Percentiles rank a stretch among this genome's conserved stretches.
These are phyloP conservation scores for Clupea harengus DNA, from an alignment of 2,113 vertebrate species.

Conservation along the genomic window DNA sequence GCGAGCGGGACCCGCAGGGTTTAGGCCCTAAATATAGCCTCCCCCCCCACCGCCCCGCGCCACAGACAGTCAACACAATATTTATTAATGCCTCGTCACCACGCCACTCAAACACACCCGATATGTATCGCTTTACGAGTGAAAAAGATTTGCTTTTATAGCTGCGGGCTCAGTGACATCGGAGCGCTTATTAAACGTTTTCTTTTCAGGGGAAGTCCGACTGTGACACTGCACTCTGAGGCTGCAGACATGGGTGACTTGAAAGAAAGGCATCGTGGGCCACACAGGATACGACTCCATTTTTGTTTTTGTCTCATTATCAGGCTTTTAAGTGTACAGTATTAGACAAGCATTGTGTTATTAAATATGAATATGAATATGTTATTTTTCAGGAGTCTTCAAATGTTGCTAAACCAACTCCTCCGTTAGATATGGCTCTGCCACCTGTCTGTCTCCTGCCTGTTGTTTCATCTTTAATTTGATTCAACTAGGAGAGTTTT, in stretches of 20 bases:
- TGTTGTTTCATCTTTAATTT: too few species aligned
- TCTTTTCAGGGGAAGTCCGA: not conserved
- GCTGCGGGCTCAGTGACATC: not conserved
- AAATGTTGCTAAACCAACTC: too few species aligned
- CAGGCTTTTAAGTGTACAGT: too few species aligned
- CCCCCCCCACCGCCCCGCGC: constrained; percentile 35
- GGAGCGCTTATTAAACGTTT: not conserved
- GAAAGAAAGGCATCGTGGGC: not conserved
- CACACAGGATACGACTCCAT: not conserved
- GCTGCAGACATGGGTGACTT: not conserved
- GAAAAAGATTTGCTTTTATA: constrained; percentile 33
- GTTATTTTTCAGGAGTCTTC: too few species aligned
- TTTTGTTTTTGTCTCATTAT: too few species aligned
- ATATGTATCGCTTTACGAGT: constrained; percentile 36
- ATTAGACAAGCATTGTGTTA: too few species aligned
- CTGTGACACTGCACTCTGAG: not conserved
- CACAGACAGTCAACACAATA: constrained; percentile 50
- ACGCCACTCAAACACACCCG: constrained; percentile 36
- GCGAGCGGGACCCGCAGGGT: constrained; percentile 51
- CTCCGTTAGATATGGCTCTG: too few species aligned
- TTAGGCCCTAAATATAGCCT: constrained; percentile 66
- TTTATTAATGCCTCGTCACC: constrained; percentile 51
- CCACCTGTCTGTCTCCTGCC: too few species aligned
- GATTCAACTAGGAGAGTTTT: too few species aligned
- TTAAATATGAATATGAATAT: too few species aligned